Evolutionary conservation across 2,113 vertebrate genomes (phyloP).

Genomic region (Amphiprion percula): DNA sequence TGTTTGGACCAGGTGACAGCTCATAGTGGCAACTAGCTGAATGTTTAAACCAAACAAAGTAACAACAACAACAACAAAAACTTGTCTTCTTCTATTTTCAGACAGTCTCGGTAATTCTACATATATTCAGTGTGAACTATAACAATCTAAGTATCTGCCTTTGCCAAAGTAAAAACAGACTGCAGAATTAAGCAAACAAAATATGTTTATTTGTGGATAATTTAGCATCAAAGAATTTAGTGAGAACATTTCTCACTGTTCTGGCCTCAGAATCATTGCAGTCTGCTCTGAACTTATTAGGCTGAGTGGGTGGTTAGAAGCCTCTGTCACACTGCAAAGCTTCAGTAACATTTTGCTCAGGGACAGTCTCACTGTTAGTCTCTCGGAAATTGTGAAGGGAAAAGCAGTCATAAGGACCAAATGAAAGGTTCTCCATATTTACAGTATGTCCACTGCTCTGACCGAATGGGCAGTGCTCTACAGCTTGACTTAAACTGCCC

Average conservation of each 20-base stretch:
- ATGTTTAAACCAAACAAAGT: too few relatives aligned
- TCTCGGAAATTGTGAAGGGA: neutral
- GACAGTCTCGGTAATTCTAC: too few relatives aligned
- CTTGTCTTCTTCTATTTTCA: too few relatives aligned
- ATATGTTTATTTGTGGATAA: neutral
- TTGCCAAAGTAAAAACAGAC: neutral
- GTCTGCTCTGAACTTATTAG: neutral
- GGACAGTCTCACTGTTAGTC: neutral
- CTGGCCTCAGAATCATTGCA: neutral
- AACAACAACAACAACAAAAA: too few relatives aligned
- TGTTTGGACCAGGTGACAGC: too few relatives aligned
- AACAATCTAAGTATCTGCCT: neutral
- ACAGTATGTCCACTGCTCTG: neutral
- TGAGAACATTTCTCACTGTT: neutral
- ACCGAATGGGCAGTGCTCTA: neutral
- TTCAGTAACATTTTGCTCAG: neutral
- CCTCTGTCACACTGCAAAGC: neutral
- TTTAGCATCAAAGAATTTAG: neutral
- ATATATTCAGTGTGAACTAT: neutral
- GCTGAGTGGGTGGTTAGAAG: slow-evolving; percentile 4
- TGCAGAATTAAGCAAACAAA: neutral
- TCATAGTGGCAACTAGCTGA: too few relatives aligned
- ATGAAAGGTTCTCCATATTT: neutral
- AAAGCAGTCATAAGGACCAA: neutral
- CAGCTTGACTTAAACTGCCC: neutral